A percentile compares a stretch with the other conserved stretches of the same genome.
Evolutionary conservation across 2,888 invertebrate genomes (phyloP).

Genomic region (Harmothoe impar): DNA sequence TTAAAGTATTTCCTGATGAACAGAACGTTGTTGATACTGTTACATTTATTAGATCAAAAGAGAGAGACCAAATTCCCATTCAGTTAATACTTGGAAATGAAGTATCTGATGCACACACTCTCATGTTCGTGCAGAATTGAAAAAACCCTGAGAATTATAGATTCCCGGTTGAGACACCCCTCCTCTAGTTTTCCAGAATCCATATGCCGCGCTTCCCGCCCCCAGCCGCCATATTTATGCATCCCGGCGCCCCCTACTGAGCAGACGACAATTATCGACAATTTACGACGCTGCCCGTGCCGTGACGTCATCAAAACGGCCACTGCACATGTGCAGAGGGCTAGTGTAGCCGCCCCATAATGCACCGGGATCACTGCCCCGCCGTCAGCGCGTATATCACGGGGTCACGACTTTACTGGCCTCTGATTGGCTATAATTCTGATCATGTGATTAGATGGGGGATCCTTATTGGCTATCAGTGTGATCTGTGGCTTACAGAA

Average conservation of each 20-base stretch:
- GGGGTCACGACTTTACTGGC: constrained; percentile 56
- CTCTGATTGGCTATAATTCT: constrained; percentile 59
- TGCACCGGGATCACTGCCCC: constrained; percentile 47
- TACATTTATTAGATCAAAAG: too few species aligned
- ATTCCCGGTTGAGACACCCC: not conserved
- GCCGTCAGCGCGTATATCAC: constrained; percentile 52
- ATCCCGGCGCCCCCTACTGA: not conserved
- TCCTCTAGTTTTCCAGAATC: too few species aligned
- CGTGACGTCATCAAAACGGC: not conserved
- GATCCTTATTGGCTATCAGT: constrained; percentile 56
- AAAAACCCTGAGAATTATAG: too few species aligned
- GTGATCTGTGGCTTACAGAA: constrained; percentile 16
- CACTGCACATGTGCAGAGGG: constrained; percentile 10
- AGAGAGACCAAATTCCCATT: too few species aligned
- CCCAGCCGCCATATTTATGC: not conserved
- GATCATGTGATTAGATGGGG: constrained; percentile 53
- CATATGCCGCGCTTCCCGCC: too few species aligned
- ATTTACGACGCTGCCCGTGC: constrained; percentile 11
- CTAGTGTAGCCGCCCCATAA: constrained; percentile 47
- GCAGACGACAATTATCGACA: not conserved
- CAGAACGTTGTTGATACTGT: too few species aligned
- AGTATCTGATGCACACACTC: too few species aligned
- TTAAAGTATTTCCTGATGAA: too few species aligned
- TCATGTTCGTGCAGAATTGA: too few species aligned
- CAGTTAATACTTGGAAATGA: too few species aligned